These are phyloP conservation scores for Campoletis sonorensis DNA, from an alignment of 1,140 invertebrate genomes.

Conservation along the genomic window DNA sequence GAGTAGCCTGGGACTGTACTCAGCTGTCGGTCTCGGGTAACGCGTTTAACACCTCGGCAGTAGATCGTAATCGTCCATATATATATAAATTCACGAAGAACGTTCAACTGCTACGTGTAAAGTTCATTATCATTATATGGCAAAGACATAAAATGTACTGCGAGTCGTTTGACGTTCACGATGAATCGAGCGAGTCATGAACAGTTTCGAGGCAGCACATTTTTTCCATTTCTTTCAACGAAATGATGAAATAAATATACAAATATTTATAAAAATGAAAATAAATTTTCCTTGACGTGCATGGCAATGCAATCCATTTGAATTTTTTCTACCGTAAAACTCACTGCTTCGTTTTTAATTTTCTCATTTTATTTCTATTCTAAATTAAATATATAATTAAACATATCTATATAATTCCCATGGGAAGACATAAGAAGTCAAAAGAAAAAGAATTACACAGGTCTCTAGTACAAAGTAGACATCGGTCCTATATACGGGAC, in stretches of 20 bases:
- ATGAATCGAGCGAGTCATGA: neutral
- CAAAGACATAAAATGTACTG: neutral
- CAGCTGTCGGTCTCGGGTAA: constrained; percentile 42
- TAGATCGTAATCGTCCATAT: constrained; percentile 28
- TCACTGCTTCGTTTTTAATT: neutral
- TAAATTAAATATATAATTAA: neutral
- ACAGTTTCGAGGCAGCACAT: neutral
- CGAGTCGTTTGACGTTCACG: neutral
- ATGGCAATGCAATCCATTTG: constrained; percentile 29
- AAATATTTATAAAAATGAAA: neutral
- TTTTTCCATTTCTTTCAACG: too few species aligned
- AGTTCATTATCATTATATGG: constrained; percentile 5
- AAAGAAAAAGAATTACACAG: neutral
- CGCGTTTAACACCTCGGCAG: constrained; percentile 34
- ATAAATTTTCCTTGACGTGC: neutral
- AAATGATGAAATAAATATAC: neutral
- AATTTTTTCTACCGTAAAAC: constrained; percentile 38
- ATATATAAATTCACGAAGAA: neutral
- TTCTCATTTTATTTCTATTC: neutral
- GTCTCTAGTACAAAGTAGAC: constrained; percentile 13
- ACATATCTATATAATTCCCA: neutral
- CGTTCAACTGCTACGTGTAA: neutral
- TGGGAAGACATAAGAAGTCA: too few species aligned
- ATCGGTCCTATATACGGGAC: constrained; percentile 36
- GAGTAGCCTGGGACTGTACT: constrained; percentile 1